phyloP scores from a whole-genome alignment of 2,888 invertebrate genomes.

The Mactromeris polynyma region DNA sequence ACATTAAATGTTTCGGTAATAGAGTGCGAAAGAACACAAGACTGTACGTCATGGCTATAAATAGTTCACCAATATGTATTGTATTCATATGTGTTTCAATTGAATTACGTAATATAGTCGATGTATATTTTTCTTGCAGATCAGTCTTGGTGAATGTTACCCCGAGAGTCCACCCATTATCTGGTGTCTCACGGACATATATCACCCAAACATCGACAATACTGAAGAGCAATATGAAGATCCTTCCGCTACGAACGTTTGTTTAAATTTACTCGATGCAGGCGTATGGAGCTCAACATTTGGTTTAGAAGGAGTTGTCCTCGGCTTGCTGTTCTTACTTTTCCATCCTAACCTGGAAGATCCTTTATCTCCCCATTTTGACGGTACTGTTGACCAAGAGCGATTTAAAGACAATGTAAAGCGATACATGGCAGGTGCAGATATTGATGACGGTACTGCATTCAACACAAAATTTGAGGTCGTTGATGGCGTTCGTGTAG shows the following conservation, averaged over 20 bases:
- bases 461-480: slow-evolving; percentile 45
- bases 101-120: no score
- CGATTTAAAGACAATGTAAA: slow-evolving; percentile 44
- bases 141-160: slow-evolving; percentile 17
- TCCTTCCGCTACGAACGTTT: slow-evolving; percentile 43
- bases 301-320: slow-evolving; percentile 46
- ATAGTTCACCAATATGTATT: no score
- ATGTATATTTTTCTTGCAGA: slow-evolving; percentile 34
- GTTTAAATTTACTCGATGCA: slow-evolving; percentile 56
- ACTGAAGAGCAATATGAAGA: slow-evolving; percentile 7
- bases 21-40: no score
- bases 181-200: slow-evolving; percentile 56
- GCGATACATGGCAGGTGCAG: slow-evolving; percentile 55
- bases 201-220: slow-evolving; percentile 64
- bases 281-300: slow-evolving; percentile 40
- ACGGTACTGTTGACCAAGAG: slow-evolving; percentile 13
- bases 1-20: no score
- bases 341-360: slow-evolving; percentile 54
- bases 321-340: slow-evolving; percentile 51
- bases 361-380: slow-evolving; percentile 43
- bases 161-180: slow-evolving; percentile 40
- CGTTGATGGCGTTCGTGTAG: slow-evolving; percentile 27
- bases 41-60: no score
- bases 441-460: slow-evolving; percentile 19
- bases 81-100: no score